Conservation (phyloP, 2,888 invertebrate species). For the Chelonus formosanus region DNA sequence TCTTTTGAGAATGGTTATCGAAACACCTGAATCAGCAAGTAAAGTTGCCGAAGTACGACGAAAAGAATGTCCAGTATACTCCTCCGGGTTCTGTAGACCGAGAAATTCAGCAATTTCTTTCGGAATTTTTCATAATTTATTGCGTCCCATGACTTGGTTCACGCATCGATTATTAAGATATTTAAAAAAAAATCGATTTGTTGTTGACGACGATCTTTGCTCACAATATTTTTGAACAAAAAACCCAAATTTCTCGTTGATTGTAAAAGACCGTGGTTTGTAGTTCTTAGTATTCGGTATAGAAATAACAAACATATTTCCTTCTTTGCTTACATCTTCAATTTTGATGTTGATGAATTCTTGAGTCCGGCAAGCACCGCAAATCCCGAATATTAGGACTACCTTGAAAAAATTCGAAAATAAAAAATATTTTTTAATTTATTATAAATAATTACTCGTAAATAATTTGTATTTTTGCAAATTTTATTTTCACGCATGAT, state of each 20-base stretch:
- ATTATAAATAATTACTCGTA: no score
- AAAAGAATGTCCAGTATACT: slow-evolving; percentile 38
- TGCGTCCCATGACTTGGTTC: slow-evolving; percentile 35
- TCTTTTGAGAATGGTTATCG: slow-evolving; percentile 30
- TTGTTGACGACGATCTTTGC: slow-evolving; percentile 20
- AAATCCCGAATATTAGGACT: slow-evolving; percentile 39
- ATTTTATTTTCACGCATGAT: no score
- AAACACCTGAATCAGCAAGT: slow-evolving; percentile 36
- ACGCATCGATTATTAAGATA: slow-evolving; percentile 34
- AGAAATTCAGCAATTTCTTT: slow-evolving; percentile 37
- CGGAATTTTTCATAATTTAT: slow-evolving; percentile 38
- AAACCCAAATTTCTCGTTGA: neutral
- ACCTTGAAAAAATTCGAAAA: slow-evolving; percentile 24
- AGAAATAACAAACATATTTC: slow-evolving; percentile 22
- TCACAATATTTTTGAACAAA: slow-evolving; percentile 29
- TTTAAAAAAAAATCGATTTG: slow-evolving; percentile 31
- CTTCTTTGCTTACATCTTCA: slow-evolving; percentile 32
- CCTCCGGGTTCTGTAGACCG: slow-evolving; percentile 34
- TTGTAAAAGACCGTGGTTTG: neutral
- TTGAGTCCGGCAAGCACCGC: slow-evolving; percentile 39
- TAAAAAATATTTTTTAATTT: no score
- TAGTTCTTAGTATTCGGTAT: slow-evolving; percentile 29
- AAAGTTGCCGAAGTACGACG: slow-evolving; percentile 40
- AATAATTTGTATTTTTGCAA: no score
- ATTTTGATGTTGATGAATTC: slow-evolving; percentile 37